These are phyloP conservation scores for Speoplatyrhinus poulsoni DNA, from an alignment of 2,113 vertebrate genomes.

Conservation along the genomic window DNA sequence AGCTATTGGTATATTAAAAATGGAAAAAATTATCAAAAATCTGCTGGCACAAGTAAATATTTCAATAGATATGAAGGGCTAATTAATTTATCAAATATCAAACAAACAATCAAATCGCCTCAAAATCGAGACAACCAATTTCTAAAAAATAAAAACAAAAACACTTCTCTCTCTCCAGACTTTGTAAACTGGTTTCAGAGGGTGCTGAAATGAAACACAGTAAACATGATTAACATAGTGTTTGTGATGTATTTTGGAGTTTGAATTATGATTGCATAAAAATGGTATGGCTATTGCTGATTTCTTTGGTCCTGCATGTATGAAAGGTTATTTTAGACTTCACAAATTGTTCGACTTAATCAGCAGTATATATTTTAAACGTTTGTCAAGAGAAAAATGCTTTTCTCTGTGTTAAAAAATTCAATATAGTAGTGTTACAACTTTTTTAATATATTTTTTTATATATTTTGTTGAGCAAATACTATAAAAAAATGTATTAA, in stretches of 20 bases:
- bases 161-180: too few species aligned
- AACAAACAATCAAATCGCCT: too few species aligned
- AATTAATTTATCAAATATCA: too few species aligned
- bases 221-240: too few species aligned
- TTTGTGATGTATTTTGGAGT: not conserved
- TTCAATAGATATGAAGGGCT: too few species aligned
- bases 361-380: slow-evolving; percentile 53
- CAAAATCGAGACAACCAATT: too few species aligned
- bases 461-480: not conserved
- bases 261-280: not conserved
- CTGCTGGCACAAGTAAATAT: too few species aligned
- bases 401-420: slow-evolving; percentile 53
- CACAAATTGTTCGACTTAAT: not conserved
- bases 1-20: too few species aligned
- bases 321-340: not conserved
- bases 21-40: too few species aligned
- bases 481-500: slow-evolving; percentile 20
- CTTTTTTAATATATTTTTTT: slow-evolving; percentile 17
- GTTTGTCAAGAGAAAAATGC: slow-evolving; percentile 54
- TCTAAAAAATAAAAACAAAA: too few species aligned
- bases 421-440: slow-evolving; percentile 50
- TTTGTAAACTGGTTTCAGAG: too few species aligned
- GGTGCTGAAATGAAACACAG: too few species aligned
- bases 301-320: not conserved
- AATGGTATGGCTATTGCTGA: not conserved